phyloP scores from a whole-genome alignment of 1,140 invertebrate species.

The Scylla paramamosain region DNA sequence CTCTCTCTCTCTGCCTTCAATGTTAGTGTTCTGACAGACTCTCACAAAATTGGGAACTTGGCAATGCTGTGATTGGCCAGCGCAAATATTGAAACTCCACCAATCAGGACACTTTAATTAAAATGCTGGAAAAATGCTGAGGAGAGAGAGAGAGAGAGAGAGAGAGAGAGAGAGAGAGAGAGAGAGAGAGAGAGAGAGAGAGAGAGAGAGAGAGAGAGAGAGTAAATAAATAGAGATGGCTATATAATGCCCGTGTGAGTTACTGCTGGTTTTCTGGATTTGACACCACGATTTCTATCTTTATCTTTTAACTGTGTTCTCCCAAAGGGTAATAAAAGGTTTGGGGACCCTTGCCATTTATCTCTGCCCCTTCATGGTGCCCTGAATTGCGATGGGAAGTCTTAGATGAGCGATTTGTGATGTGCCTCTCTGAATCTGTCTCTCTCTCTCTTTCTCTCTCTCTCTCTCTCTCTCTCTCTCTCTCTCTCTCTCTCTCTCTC shows the following conservation, averaged over 20 bases:
- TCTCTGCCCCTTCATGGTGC: too few species aligned
- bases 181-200: constrained; percentile 7
- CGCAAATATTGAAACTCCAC: background rate
- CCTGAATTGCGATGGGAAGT: too few species aligned
- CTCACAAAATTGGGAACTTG: background rate
- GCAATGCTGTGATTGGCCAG: background rate
- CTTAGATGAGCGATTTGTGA: too few species aligned
- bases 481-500: too few species aligned
- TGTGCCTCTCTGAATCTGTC: too few species aligned
- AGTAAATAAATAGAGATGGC: background rate
- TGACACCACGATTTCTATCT: background rate
- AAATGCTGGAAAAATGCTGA: background rate
- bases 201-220: background rate
- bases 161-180: constrained; percentile 8
- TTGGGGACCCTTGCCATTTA: too few species aligned
- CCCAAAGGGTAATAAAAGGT: too few species aligned
- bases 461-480: too few species aligned
- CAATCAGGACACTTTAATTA: background rate
- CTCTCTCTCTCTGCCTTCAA: constrained; percentile 27
- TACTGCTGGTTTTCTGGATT: background rate
- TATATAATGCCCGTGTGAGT: background rate
- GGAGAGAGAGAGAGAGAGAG: background rate
- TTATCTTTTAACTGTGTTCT: background rate
- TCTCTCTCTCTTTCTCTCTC: too few species aligned
- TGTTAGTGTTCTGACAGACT: background rate